phyloP scores from a whole-genome alignment of 2,797 vertebrate species.

The Graptemys geographica region DNA sequence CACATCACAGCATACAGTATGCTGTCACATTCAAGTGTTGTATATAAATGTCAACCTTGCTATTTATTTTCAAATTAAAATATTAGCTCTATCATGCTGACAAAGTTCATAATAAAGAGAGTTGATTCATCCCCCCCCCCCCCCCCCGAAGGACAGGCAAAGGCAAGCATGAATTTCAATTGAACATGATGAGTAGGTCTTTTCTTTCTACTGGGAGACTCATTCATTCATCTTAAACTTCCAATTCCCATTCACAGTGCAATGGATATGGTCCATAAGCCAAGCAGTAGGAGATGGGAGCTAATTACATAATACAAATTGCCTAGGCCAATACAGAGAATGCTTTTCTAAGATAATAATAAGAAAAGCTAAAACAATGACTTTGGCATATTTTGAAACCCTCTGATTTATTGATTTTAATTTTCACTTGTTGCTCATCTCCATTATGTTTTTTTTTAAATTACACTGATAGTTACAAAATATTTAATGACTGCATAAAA shows the following conservation, averaged over 20 bases:
- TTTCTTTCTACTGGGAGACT: constrained; percentile 13
- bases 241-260: neutral
- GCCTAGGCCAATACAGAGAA: neutral
- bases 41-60: constrained; percentile 30
- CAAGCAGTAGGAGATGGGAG: neutral
- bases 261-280: neutral
- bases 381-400: neutral
- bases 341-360: neutral
- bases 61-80: constrained; percentile 70
- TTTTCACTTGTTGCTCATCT: neutral
- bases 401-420: neutral
- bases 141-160: constrained; percentile 38
- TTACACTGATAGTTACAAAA: neutral
- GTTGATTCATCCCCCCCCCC: neutral
- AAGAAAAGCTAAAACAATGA: neutral
- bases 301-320: neutral
- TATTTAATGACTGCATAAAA: neutral
- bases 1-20: constrained; percentile 29
- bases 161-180: constrained; percentile 26
- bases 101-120: constrained; percentile 56
- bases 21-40: neutral
- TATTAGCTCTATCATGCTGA: constrained; percentile 54
- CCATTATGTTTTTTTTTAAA: neutral
- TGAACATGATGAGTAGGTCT: neutral
- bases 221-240: neutral